phyloP scores from a whole-genome alignment of 2,797 vertebrate species.

The Enteromius radiatus region DNA sequence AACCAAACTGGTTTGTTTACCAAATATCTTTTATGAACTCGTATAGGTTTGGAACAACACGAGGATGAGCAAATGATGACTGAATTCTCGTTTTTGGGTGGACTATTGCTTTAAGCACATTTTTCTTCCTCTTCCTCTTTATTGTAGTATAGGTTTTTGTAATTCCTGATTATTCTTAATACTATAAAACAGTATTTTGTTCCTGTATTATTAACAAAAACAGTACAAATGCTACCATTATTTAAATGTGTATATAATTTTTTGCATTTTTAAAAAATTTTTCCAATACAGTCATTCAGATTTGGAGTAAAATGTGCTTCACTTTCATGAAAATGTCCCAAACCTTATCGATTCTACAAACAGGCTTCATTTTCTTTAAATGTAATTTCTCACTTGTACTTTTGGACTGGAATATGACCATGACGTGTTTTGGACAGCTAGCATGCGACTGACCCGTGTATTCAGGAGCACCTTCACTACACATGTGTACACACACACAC shows the following conservation, averaged over 20 bases:
- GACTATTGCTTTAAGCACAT: neutral
- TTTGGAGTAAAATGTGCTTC: neutral
- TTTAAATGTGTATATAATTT: neutral
- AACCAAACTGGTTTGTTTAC: neutral
- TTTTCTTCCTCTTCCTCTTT: neutral
- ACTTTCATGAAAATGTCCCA: neutral
- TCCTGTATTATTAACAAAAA: neutral
- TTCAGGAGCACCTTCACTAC: slow-evolving; percentile 29
- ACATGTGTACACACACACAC: neutral
- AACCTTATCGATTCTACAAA: neutral
- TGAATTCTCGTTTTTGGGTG: neutral
- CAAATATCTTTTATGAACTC: neutral
- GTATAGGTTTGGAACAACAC: neutral
- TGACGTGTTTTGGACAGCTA: neutral
- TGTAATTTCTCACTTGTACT: neutral
- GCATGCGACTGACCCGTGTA: neutral
- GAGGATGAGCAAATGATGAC: neutral
- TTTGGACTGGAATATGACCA: slow-evolving; percentile 15
- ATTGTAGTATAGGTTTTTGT: neutral
- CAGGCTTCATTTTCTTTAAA: neutral
- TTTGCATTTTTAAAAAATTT: neutral
- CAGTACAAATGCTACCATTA: neutral
- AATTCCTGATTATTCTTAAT: neutral
- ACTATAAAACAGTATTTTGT: neutral
- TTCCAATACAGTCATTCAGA: neutral